Evolutionary conservation across 2,113 vertebrate genomes (phyloP), one percentile per base, ranked within the genome.

Genomic region (Calonectris borealis): DNA sequence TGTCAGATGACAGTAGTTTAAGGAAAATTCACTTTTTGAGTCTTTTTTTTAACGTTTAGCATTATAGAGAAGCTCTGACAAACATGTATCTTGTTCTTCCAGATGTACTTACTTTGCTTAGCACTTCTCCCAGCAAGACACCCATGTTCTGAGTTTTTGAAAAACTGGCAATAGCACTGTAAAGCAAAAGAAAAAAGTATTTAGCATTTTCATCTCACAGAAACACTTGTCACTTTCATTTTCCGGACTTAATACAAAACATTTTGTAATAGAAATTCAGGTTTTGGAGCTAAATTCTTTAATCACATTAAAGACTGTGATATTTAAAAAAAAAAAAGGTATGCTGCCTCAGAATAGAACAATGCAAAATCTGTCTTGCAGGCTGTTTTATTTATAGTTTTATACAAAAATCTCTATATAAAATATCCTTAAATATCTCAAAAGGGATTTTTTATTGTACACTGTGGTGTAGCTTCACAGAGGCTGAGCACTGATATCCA

Each of bases 81-180:
- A 51, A 25, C 5, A 40, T 0, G 0, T 18, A 7, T 19, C 36
- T 10, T 64, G 29, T 62, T 66, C 70, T 46, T 71, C 25, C 87
- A 62, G 46, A 44, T 54, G 52, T 20, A 54, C 98, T 98, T 95
- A 99, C 99, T 98, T 99, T 99, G 90, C 98, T 98, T 55, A 99
- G 97, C 7, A 98, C 97, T 84, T 98, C 99, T 54, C 98, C 95
- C 22, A 97, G 60, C 81, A 99, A 95, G 42, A 98, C 90, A 38
- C 97, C 97, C 94, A 98, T 73, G 27, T 97, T 98, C 96, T 98
- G 98, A 96, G 98, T 98, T 97, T 98, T 98, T 95, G 97, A 98
- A 80, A 97, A 77, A 76, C 97, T 96, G 70, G 95, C 83, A 79
- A 98, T 6, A 61, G 97, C 96, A 88, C 99, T 99, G 98, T 40